Conservation (phyloP, 2,888 invertebrate species). For the Caenorhabditis afra region DNA sequence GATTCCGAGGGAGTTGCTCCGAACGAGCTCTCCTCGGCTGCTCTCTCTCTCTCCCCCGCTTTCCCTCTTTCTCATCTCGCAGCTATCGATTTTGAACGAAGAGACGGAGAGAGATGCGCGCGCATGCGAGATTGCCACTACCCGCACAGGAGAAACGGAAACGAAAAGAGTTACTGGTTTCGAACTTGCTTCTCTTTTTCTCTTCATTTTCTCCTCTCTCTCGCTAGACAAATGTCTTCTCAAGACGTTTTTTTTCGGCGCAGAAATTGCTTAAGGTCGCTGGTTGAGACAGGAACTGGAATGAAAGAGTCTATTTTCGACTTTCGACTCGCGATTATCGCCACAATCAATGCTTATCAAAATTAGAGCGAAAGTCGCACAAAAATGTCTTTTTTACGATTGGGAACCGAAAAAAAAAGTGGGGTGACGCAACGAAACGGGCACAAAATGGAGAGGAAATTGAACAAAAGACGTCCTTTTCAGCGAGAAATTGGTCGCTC, state of each 20-base stretch:
- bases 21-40: constrained; percentile 7
- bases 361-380: neutral
- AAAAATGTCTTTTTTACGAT: neutral
- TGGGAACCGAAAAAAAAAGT: neutral
- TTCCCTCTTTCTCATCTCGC: constrained; percentile 15
- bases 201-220: constrained; percentile 20
- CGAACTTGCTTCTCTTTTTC: constrained; percentile 23
- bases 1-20: constrained; percentile 2
- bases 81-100: constrained; percentile 40
- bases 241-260: constrained; percentile 5
- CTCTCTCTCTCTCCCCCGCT: constrained; percentile 5
- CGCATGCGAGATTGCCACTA: constrained; percentile 7
- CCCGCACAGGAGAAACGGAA: constrained; percentile 13
- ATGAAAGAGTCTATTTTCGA: neutral
- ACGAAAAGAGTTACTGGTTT: constrained; percentile 30
- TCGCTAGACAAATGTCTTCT: constrained; percentile 8
- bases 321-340: neutral
- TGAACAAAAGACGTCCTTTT: too few relatives aligned
- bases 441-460: neutral
- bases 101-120: constrained; percentile 37
- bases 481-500: neutral
- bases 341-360: neutral
- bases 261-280: constrained; percentile 7
- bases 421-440: neutral
- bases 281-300: neutral